Evolutionary conservation across 1,140 invertebrate species (phyloP).

Genomic region (Matsumurasca onukii): DNA sequence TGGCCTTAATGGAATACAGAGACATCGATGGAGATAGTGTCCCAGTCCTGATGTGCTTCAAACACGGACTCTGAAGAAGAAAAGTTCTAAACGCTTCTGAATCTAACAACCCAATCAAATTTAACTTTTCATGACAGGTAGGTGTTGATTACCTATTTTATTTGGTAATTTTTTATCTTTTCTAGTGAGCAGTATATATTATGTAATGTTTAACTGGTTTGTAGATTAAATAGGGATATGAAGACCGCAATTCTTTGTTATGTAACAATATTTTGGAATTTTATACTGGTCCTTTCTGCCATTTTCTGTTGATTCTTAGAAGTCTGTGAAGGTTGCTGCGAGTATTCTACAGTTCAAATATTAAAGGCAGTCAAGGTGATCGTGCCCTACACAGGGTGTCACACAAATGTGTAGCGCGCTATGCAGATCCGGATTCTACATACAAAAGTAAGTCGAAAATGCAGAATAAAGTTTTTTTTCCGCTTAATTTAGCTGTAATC

Average conservation of each 20-base stretch:
- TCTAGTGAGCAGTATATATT: neutral
- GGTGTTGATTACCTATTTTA: neutral
- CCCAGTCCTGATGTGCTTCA: conserved; percentile 93
- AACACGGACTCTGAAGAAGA: conserved; percentile 93
- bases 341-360: too few relatives aligned
- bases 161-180: neutral
- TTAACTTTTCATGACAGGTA: neutral
- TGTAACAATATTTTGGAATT: neutral
- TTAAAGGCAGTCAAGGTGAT: too few relatives aligned
- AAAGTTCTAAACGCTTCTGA: conserved; percentile 74
- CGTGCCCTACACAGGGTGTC: too few relatives aligned
- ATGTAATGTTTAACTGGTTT: neutral
- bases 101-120: neutral
- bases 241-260: neutral
- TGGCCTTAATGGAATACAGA: conserved; percentile 91
- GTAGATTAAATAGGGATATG: neutral
- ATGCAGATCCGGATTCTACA: too few relatives aligned
- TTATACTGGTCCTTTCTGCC: too few relatives aligned
- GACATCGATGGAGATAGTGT: conserved; percentile 79
- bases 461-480: too few relatives aligned
- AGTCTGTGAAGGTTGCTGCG: too few relatives aligned
- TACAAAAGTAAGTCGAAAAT: too few relatives aligned
- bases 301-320: too few relatives aligned
- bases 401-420: too few relatives aligned
- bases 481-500: too few relatives aligned